A percentile compares a stretch with the other conserved stretches of the same genome.
These are phyloP conservation scores for Pteropus alecto DNA, from an alignment of 2,113 vertebrate genomes.

Conservation along the genomic window DNA sequence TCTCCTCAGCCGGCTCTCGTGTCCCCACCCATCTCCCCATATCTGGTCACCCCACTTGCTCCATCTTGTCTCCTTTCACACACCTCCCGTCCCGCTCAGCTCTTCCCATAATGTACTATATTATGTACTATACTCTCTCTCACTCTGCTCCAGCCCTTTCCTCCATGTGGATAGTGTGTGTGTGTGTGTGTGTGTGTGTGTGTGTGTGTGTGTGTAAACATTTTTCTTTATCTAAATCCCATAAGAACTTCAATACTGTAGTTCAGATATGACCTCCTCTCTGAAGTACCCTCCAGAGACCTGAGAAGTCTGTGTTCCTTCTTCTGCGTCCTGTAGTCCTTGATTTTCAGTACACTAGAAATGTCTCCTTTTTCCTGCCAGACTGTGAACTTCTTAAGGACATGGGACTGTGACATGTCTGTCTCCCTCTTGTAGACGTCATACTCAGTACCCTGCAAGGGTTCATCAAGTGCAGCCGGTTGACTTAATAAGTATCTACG, in stretches of 20 bases:
- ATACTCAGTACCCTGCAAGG: not conserved
- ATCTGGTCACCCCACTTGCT: not conserved
- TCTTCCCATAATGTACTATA: not conserved
- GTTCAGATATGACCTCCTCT: not conserved
- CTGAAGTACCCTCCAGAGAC: not conserved
- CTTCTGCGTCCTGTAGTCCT: not conserved
- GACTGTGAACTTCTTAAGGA: not conserved
- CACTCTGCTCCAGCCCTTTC: not conserved
- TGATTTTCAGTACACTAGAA: not conserved
- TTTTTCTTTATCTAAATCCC: not conserved
- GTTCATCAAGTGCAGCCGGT: not conserved
- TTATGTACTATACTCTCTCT: not conserved
- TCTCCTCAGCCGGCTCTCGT: not conserved
- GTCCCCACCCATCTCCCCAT: rapidly evolving
- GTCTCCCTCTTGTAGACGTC: not conserved
- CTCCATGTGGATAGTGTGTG: not conserved
- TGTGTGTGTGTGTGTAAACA: not conserved
- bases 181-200: not conserved
- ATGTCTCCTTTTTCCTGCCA: not conserved
- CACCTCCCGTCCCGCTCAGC: not conserved
- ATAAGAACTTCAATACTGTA: not conserved
- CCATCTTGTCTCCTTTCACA: not conserved
- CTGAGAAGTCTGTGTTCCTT: not conserved
- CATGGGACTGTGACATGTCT: not conserved
- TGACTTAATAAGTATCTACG: not conserved